These are phyloP conservation scores for Candidula unifasciata DNA, from an alignment of 2,888 invertebrate species.

Conservation along the genomic window DNA sequence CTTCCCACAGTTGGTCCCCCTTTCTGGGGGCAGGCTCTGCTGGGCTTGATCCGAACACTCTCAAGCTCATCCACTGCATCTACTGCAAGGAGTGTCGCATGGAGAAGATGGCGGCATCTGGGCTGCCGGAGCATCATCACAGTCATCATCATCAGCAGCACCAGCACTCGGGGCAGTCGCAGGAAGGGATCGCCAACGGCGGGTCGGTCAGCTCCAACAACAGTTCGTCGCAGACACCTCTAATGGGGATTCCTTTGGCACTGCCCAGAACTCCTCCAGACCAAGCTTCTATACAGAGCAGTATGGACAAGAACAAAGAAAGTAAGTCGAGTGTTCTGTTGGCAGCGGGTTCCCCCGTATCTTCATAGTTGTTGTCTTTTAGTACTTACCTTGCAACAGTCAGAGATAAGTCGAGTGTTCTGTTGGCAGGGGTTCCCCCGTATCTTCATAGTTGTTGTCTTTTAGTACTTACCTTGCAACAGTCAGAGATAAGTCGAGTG, in stretches of 20 bases:
- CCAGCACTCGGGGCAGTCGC: conserved; percentile 40
- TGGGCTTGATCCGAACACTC: conserved; percentile 69
- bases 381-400: too few species aligned
- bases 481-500: too few species aligned
- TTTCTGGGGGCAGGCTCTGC: conserved; percentile 65
- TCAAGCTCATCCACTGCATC: conserved; percentile 74
- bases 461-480: too few species aligned
- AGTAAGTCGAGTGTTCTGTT: conserved; percentile 84
- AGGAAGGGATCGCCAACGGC: not conserved
- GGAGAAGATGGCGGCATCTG: conserved; percentile 67
- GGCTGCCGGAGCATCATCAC: not conserved
- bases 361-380: too few species aligned
- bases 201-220: not conserved
- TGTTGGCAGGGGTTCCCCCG: too few species aligned
- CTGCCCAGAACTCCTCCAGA: conserved; percentile 90
- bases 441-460: too few species aligned
- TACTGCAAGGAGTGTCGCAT: conserved; percentile 75
- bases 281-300: conserved; percentile 93
- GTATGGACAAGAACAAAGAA: conserved; percentile 98
- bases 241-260: conserved; percentile 56
- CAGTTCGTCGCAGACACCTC: conserved; percentile 44
- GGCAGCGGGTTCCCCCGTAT: too few species aligned
- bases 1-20: conserved; percentile 68
- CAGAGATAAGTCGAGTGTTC: too few species aligned
- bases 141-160: not conserved